phyloP scores from a whole-genome alignment of 2,797 vertebrate genomes.

The Chloroceryle inda region DNA sequence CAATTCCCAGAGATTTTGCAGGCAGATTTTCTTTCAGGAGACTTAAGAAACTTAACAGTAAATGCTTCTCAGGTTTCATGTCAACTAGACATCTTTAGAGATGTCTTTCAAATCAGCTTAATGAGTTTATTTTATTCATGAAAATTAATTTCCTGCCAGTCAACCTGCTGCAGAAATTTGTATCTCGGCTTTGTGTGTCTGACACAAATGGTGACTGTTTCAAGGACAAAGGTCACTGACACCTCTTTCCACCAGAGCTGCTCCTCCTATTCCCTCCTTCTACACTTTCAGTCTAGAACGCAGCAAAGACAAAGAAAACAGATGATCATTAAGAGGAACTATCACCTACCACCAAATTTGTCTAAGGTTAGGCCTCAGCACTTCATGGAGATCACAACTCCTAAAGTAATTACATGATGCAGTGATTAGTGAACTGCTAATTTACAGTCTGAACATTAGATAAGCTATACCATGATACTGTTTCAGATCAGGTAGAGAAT shows the following conservation, averaged over 20 bases:
- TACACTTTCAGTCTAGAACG: not conserved
- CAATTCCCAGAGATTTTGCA: not conserved
- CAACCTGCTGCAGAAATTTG: not conserved
- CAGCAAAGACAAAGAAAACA: not conserved
- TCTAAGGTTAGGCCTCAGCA: not conserved
- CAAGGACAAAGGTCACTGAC: not conserved
- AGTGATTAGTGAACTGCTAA: slow-evolving; percentile 2
- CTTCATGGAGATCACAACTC: not conserved
- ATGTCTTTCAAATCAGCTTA: not conserved
- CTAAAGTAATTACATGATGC: not conserved
- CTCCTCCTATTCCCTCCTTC: not conserved
- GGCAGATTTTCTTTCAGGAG: not conserved
- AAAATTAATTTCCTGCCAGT: not conserved
- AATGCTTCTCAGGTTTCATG: not conserved
- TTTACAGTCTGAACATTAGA: not conserved
- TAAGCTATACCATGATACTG: not conserved
- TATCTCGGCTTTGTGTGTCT: not conserved
- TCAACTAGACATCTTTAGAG: not conserved
- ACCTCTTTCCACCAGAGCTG: not conserved
- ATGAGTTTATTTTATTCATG: not conserved
- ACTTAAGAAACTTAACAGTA: not conserved
- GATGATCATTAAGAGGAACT: not conserved
- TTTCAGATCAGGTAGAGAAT: not conserved
- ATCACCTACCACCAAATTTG: not conserved
- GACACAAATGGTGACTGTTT: no score